Conservation (phyloP, 1,140 invertebrate species). For the Samia ricini region DNA sequence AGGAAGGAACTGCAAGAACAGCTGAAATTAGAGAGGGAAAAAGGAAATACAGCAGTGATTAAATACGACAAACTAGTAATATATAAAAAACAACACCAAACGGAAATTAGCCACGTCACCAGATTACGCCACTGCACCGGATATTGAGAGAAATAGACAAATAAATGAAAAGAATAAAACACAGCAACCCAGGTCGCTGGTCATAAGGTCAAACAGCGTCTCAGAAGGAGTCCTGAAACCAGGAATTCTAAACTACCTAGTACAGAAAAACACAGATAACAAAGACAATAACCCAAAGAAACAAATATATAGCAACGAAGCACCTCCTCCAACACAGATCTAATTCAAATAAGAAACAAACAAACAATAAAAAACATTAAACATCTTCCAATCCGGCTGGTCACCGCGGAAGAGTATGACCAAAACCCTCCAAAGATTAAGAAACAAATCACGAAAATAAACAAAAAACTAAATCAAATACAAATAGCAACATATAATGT, state of each 20-base stretch:
- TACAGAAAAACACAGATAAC: not conserved
- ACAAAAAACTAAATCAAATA: not conserved
- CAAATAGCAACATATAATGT: not conserved
- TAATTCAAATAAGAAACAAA: not conserved
- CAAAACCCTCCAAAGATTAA: constrained; percentile 18
- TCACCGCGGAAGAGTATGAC: constrained; percentile 9
- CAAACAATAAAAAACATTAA: not conserved
- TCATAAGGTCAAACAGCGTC: not conserved
- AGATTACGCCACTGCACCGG: not conserved
- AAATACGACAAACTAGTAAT: constrained; percentile 6
- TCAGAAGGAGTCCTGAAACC: not conserved
- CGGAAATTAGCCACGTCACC: constrained; percentile 2
- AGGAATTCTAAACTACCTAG: constrained; percentile 2
- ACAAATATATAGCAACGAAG: constrained; percentile 11
- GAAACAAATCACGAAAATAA: not conserved
- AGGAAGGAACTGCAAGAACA: constrained; percentile 7
- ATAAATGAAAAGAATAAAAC: not conserved
- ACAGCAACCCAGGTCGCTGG: not conserved
- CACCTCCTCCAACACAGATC: not conserved
- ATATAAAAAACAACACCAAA: constrained; percentile 3
- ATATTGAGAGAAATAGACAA: not conserved
- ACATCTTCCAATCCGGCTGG: not conserved
- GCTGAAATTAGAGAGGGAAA: not conserved
- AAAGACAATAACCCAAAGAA: not conserved
- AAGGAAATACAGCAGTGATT: not conserved